Conservation (phyloP, 2,888 invertebrate genomes). For the Oxycera nigricornis region DNA sequence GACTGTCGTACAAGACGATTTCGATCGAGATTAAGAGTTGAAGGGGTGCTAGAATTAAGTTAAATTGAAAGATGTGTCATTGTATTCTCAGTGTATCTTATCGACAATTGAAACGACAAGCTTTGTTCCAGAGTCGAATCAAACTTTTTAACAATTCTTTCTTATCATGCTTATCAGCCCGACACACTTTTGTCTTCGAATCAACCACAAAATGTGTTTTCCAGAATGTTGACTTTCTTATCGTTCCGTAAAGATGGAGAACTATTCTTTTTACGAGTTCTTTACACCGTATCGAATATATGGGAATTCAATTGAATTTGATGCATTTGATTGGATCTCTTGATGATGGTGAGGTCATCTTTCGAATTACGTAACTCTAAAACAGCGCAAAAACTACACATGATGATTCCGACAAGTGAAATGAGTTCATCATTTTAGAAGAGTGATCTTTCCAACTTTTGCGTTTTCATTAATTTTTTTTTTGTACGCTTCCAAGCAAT, state of each 20-base stretch:
- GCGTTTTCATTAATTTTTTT: neutral
- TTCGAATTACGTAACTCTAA: constrained; percentile 8
- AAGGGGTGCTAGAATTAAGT: neutral
- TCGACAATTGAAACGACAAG: neutral
- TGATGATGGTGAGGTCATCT: constrained; percentile 15
- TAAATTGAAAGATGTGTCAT: constrained; percentile 18
- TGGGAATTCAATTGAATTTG: neutral
- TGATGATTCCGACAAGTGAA: neutral
- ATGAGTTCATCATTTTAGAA: constrained; percentile 27
- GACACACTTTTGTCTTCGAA: constrained; percentile 23
- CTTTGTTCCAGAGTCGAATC: constrained; percentile 21
- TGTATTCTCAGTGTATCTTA: constrained; percentile 3
- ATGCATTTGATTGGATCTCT: neutral
- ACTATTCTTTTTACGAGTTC: neutral
- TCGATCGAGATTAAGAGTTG: neutral
- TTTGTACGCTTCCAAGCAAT: neutral
- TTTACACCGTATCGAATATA: neutral
- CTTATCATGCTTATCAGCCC: constrained; percentile 21
- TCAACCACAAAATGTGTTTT: neutral
- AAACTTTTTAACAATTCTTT: neutral
- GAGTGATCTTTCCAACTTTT: constrained; percentile 25
- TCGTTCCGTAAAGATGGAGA: neutral
- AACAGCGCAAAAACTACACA: neutral
- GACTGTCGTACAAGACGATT: neutral
- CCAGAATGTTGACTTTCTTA: neutral